Conservation (phyloP, 2,797 vertebrate genomes). For the Falco cherrug region DNA sequence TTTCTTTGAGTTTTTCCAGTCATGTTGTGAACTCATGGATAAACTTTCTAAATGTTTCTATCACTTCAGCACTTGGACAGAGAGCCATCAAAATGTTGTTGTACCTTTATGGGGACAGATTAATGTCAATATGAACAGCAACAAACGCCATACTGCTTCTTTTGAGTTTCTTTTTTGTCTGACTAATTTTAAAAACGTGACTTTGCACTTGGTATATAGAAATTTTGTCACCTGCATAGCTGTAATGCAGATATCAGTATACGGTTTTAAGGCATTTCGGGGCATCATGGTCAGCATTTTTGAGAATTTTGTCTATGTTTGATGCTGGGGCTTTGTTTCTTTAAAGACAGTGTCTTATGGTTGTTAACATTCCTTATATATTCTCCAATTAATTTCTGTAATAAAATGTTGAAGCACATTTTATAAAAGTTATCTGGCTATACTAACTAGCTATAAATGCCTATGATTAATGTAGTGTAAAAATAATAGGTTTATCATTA, state of each 20-base stretch:
- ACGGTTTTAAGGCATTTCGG: neutral
- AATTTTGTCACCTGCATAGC: neutral
- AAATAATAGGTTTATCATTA: constrained; percentile 7
- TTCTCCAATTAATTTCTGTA: neutral
- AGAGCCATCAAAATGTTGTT: neutral
- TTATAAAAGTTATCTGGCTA: neutral
- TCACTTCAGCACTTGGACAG: neutral
- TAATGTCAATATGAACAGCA: neutral
- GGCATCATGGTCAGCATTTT: neutral
- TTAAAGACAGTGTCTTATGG: neutral
- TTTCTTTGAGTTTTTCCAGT: neutral
- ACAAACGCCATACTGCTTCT: neutral
- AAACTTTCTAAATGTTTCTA: neutral
- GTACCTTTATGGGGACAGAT: neutral
- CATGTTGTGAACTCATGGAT: neutral
- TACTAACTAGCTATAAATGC: neutral
- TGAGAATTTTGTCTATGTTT: neutral
- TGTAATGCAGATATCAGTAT: neutral
- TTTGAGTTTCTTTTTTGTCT: neutral
- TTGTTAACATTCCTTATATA: neutral
- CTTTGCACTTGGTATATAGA: neutral
- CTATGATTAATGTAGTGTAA: neutral
- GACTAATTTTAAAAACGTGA: neutral
- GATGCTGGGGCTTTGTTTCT: neutral
- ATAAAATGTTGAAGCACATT: neutral